phyloP scores from a whole-genome alignment of 2,113 vertebrate species.

The Clinocottus analis region DNA sequence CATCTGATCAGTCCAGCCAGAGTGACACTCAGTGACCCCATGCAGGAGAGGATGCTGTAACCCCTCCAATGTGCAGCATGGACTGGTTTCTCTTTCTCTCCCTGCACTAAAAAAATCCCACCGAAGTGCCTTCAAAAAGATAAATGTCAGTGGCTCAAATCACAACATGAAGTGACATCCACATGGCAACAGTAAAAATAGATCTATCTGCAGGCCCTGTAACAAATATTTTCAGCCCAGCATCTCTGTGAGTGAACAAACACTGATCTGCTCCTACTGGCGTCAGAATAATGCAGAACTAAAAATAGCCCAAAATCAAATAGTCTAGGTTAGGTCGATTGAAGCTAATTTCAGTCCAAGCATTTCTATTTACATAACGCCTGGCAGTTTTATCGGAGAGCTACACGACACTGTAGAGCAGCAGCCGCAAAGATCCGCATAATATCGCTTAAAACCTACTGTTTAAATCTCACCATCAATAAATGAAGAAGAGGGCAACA shows the following conservation, averaged over 20 bases:
- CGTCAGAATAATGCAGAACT: conserved; percentile 27
- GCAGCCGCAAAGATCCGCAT: neutral
- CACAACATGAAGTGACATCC: conserved; percentile 50
- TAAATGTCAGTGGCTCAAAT: conserved; percentile 29
- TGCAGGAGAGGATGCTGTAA: neutral
- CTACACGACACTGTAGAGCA: neutral
- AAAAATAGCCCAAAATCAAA: conserved; percentile 71
- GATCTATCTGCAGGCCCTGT: conserved; percentile 45
- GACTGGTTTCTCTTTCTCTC: neutral
- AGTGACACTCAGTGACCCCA: conserved; percentile 13
- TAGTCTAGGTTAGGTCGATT: conserved; percentile 41
- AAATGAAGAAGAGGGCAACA: neutral
- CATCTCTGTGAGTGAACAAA: conserved; percentile 51
- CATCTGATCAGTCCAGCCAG: conserved; percentile 14
- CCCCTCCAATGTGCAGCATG: neutral
- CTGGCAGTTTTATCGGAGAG: conserved; percentile 4
- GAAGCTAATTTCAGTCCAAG: conserved; percentile 39
- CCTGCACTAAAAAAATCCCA: neutral
- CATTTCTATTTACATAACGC: conserved; percentile 31
- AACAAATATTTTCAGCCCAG: conserved; percentile 47
- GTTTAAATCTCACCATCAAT: conserved; percentile 15
- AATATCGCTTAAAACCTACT: neutral
- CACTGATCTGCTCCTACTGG: conserved; percentile 40
- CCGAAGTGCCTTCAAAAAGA: conserved; percentile 22
- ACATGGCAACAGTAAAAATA: conserved; percentile 67